Conservation (phyloP, 2,797 vertebrate genomes). For the Sphenodon punctatus region DNA sequence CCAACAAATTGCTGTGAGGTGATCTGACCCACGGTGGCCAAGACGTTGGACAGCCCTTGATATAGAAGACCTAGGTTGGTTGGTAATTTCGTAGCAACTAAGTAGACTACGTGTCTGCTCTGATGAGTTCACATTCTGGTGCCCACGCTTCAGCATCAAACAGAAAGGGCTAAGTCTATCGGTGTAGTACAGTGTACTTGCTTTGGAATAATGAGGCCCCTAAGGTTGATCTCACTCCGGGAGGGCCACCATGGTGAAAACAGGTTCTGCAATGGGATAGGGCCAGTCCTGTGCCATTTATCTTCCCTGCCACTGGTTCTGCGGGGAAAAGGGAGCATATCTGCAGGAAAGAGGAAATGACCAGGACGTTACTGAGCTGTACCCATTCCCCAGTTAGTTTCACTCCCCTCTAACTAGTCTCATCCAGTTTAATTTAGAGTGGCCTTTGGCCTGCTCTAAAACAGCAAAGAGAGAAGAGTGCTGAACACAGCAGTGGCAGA, state of each 20-base stretch:
- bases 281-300: not conserved
- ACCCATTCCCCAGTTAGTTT: not conserved
- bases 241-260: not conserved
- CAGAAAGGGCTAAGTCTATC: not conserved
- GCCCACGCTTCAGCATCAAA: not conserved
- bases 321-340: not conserved
- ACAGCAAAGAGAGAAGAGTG: not conserved
- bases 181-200: too few relatives aligned
- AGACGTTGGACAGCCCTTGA: too few relatives aligned
- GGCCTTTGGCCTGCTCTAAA: not conserved
- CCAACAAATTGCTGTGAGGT: too few relatives aligned
- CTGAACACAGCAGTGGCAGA: not conserved
- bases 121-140: not conserved
- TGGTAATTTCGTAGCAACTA: not conserved
- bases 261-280: rapidly evolving
- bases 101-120: not conserved
- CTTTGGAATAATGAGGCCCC: not conserved
- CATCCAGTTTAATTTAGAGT: too few relatives aligned
- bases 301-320: not conserved
- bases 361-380: not conserved
- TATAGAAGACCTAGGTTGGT: too few relatives aligned
- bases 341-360: rapidly evolving
- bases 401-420: not conserved
- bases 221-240: not conserved
- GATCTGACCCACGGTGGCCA: too few relatives aligned